A percentile compares a stretch with the other conserved stretches of the same genome.
These are phyloP conservation scores for Xyrauchen texanus DNA, from an alignment of 2,113 vertebrate species.

Conservation along the genomic window DNA sequence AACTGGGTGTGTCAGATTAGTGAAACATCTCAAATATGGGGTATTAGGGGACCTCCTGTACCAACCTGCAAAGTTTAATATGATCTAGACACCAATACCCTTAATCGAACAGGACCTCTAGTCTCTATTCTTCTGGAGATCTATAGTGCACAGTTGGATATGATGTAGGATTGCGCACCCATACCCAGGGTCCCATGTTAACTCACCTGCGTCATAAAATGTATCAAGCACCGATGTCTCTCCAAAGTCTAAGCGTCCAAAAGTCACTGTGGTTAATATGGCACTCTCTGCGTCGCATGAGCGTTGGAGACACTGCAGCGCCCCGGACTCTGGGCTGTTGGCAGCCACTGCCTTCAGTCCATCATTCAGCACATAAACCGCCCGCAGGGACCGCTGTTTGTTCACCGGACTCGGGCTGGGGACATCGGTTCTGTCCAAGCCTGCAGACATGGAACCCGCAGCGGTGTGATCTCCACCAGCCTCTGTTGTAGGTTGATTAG, in stretches of 20 bases:
- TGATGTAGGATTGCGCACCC: background rate
- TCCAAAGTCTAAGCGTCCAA: slow-evolving; percentile 88
- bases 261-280: slow-evolving; percentile 82
- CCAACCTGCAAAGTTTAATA: too few relatives aligned
- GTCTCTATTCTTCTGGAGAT: too few relatives aligned
- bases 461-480: slow-evolving; percentile 70
- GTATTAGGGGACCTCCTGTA: too few relatives aligned
- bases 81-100: background rate
- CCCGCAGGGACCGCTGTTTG: slow-evolving; percentile 78
- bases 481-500: slow-evolving; percentile 66
- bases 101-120: too few relatives aligned
- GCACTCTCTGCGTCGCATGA: slow-evolving; percentile 87
- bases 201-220: slow-evolving; percentile 91
- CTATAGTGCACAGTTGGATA: too few relatives aligned
- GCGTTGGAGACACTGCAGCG: slow-evolving; percentile 80
- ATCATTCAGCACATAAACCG: slow-evolving; percentile 84
- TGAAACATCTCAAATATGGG: too few relatives aligned
- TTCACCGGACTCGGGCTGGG: slow-evolving; percentile 56
- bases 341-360: slow-evolving; percentile 74
- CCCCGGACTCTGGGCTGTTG: slow-evolving; percentile 84
- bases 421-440: slow-evolving; percentile 54
- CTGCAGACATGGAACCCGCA: slow-evolving; percentile 31
- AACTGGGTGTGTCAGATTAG: too few relatives aligned
- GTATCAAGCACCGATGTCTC: slow-evolving; percentile 86
- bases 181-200: background rate